phyloP scores from a whole-genome alignment of 2,113 vertebrate species.

The Myiopsitta monachus region DNA sequence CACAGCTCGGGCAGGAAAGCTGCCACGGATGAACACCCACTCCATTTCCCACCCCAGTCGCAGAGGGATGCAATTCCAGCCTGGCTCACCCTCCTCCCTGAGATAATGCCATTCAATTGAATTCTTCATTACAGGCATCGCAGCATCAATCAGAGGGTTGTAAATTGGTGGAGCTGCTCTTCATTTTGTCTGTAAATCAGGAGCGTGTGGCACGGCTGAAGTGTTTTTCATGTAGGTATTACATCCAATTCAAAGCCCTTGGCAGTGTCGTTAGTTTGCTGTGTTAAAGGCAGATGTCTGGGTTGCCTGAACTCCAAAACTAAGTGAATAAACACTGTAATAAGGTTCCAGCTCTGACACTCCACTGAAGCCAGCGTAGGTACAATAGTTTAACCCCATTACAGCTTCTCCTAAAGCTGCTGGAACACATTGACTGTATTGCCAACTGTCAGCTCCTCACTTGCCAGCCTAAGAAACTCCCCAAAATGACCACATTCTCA shows the following conservation, averaged over 20 bases:
- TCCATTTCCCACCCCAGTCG: fast-evolving
- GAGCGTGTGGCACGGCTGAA: not conserved
- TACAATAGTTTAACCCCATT: not conserved
- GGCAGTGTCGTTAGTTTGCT: not conserved
- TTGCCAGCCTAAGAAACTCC: not conserved
- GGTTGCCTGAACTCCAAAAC: not conserved
- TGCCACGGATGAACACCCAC: not conserved
- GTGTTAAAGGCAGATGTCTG: not conserved
- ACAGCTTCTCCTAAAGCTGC: not conserved
- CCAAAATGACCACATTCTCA: fast-evolving
- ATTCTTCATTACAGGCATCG: not conserved
- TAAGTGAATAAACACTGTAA: not conserved
- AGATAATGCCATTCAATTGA: not conserved
- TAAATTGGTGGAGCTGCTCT: not conserved
- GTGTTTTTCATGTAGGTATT: not conserved
- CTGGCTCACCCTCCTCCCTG: not conserved
- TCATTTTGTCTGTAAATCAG: not conserved
- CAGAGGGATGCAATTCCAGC: not conserved
- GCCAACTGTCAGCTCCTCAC: not conserved
- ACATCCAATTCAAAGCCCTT: not conserved
- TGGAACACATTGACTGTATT: not conserved
- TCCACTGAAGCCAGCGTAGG: not conserved
- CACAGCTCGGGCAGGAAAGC: fast-evolving
- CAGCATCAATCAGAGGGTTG: not conserved
- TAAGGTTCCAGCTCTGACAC: not conserved